Conservation (phyloP, 1,140 invertebrate genomes). For the Cydia splendana region DNA sequence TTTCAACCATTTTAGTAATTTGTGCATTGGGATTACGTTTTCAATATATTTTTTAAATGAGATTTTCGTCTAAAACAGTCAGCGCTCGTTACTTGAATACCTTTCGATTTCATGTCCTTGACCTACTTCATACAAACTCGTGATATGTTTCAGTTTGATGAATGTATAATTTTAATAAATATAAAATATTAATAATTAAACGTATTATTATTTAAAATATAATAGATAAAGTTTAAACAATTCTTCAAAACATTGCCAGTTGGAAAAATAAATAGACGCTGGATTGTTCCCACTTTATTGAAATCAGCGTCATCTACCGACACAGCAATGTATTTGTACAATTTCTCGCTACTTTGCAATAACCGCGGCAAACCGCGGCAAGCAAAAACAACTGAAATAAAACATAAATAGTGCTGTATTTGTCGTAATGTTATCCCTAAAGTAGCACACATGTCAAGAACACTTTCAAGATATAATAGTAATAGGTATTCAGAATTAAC, state of each 20-base stretch:
- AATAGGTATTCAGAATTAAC: too few species aligned
- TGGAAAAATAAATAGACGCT: constrained; percentile 8
- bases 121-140: constrained; percentile 58
- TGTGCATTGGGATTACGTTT: background rate
- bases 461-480: too few species aligned
- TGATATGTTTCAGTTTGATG: constrained; percentile 42
- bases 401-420: background rate
- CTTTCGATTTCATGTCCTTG: constrained; percentile 50
- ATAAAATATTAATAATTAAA: background rate
- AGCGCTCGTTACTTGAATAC: constrained; percentile 7
- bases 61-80: constrained; percentile 16
- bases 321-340: background rate
- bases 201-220: background rate
- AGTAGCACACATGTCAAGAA: background rate
- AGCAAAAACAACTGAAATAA: background rate
- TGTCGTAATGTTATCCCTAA: background rate
- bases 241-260: background rate
- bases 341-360: background rate
- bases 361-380: background rate
- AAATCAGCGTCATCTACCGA: background rate
- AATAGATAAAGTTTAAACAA: background rate
- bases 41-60: background rate
- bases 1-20: background rate
- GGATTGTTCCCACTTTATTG: background rate
- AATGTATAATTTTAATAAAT: constrained; percentile 17